These are phyloP conservation scores for Megaceryle torquata DNA, from an alignment of 2,113 vertebrate species.

Conservation along the genomic window DNA sequence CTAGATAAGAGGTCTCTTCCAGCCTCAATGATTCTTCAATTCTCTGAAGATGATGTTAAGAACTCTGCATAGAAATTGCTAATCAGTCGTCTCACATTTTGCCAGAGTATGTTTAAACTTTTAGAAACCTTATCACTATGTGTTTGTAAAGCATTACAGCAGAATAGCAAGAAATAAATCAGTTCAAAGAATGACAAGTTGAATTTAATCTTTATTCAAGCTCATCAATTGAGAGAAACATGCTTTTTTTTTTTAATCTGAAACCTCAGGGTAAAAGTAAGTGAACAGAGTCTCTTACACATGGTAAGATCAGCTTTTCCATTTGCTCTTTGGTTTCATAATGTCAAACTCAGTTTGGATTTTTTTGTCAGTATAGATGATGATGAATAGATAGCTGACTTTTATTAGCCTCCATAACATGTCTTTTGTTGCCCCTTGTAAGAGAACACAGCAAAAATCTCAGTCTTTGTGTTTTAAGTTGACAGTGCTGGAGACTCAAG, in stretches of 20 bases:
- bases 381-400: not conserved
- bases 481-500: not conserved
- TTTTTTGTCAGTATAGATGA: not conserved
- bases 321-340: not conserved
- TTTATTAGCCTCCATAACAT: not conserved
- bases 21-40: not conserved
- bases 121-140: not conserved
- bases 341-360: not conserved
- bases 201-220: conserved; percentile 10
- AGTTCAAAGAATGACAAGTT: not conserved
- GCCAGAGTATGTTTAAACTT: not conserved
- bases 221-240: not conserved
- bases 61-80: not conserved
- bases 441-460: not conserved
- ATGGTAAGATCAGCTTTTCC: not conserved
- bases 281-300: not conserved
- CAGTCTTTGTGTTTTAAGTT: not conserved
- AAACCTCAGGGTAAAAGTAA: not conserved
- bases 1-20: not conserved
- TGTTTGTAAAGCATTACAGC: not conserved
- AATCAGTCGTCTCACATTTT: not conserved
- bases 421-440: not conserved
- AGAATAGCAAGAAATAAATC: not conserved
- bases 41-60: not conserved
- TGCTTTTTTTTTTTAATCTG: not conserved